Conservation (phyloP, 2,113 vertebrate genomes). For the Chroicocephalus ridibundus region DNA sequence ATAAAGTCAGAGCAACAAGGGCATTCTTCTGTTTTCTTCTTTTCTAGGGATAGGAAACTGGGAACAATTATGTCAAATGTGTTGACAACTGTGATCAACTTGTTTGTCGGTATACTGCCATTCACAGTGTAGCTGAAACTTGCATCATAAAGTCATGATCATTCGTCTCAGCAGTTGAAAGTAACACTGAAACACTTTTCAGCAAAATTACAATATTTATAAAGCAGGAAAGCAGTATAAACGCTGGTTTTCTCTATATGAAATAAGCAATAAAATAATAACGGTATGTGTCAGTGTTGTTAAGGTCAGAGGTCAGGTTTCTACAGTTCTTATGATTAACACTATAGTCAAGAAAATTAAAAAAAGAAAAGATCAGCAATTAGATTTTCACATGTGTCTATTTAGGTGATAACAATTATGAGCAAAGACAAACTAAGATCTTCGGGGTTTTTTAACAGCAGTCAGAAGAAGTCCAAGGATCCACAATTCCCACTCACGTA, state of each 20-base stretch:
- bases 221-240: not conserved
- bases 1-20: not conserved
- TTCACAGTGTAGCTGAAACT: not conserved
- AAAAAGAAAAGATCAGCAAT: not conserved
- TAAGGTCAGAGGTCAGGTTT: not conserved
- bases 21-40: not conserved
- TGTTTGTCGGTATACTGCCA: not conserved
- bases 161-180: not conserved
- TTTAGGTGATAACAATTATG: not conserved
- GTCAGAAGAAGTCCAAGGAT: not conserved
- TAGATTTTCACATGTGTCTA: not conserved
- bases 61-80: not conserved
- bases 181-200: not conserved
- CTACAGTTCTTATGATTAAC: not conserved
- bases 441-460: not conserved
- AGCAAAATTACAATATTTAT: not conserved
- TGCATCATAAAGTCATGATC: not conserved
- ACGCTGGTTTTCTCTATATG: not conserved
- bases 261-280: not conserved
- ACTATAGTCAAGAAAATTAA: not conserved
- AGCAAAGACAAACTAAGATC: not conserved
- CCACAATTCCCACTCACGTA: not conserved
- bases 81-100: not conserved
- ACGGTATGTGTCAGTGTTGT: not conserved
- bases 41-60: not conserved